Percentiles rank a stretch among this genome's conserved stretches.
phyloP scores from a whole-genome alignment of 2,888 invertebrate genomes.

The Coelinius sp. region DNA sequence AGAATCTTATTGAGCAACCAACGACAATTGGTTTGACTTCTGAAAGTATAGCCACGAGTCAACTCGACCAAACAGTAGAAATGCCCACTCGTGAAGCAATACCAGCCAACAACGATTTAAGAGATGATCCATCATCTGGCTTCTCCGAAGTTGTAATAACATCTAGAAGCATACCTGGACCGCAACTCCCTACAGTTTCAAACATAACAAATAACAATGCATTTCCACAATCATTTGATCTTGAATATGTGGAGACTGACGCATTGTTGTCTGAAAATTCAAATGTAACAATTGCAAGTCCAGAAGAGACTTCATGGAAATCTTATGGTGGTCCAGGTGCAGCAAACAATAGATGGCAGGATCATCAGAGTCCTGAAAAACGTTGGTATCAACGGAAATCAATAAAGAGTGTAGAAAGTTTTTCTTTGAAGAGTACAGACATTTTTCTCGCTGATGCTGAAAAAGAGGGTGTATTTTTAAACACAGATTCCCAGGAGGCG shows the following conservation, averaged over 20 bases:
- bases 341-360: slow-evolving; percentile 37
- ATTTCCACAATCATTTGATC: slow-evolving; percentile 43
- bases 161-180: slow-evolving; percentile 38
- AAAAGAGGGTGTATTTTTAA: slow-evolving; percentile 49
- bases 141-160: slow-evolving; percentile 15
- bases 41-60: slow-evolving; percentile 25
- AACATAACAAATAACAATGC: background rate
- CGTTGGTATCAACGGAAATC: slow-evolving; percentile 27
- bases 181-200: slow-evolving; percentile 42
- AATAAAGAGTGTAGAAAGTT: slow-evolving; percentile 36
- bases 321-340: slow-evolving; percentile 36
- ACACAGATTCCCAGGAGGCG: slow-evolving; percentile 43
- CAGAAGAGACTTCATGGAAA: slow-evolving; percentile 37
- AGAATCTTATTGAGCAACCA: slow-evolving; percentile 51
- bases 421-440: slow-evolving; percentile 26
- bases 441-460: slow-evolving; percentile 39
- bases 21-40: slow-evolving; percentile 28
- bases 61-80: background rate
- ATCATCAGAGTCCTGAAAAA: slow-evolving; percentile 4
- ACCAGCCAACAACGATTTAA: slow-evolving; percentile 8
- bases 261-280: slow-evolving; percentile 46
- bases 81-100: background rate
- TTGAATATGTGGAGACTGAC: slow-evolving; percentile 51
- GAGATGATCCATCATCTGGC: background rate
- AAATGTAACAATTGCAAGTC: slow-evolving; percentile 11